Evolutionary conservation across 2,113 vertebrate species (phyloP).

Genomic region (Centropus unirufus): DNA sequence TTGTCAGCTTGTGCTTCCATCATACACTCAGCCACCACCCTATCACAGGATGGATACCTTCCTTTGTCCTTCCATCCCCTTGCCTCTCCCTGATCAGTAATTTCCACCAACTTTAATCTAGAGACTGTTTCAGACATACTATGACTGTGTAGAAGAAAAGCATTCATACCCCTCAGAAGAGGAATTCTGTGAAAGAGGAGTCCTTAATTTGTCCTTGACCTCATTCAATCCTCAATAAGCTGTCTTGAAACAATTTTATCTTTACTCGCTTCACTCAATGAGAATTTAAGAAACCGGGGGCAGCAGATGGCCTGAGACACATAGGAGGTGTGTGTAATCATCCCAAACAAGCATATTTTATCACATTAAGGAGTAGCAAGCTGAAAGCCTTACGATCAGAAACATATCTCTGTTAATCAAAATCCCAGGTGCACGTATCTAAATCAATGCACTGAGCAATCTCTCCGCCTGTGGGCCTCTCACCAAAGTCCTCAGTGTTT

Average conservation of each 20-base stretch:
- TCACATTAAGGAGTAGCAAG: not conserved
- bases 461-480: not conserved
- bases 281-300: not conserved
- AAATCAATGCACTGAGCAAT: not conserved
- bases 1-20: not conserved
- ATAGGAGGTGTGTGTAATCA: fast-evolving
- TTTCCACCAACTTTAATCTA: not conserved
- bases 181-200: not conserved
- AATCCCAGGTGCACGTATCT: fast-evolving
- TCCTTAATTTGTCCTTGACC: not conserved
- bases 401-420: not conserved
- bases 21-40: not conserved
- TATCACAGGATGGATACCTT: not conserved
- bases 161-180: not conserved
- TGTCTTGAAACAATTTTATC: not conserved
- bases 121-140: not conserved
- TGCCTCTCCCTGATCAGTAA: not conserved
- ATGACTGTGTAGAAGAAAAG: not conserved
- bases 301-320: not conserved
- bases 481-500: not conserved
- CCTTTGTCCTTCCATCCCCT: not conserved
- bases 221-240: not conserved
- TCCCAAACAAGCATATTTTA: not conserved
- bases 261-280: not conserved
- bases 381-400: not conserved